These are phyloP conservation scores for Zosterops hypoxanthus DNA, from an alignment of 2,113 vertebrate genomes.

Conservation along the genomic window DNA sequence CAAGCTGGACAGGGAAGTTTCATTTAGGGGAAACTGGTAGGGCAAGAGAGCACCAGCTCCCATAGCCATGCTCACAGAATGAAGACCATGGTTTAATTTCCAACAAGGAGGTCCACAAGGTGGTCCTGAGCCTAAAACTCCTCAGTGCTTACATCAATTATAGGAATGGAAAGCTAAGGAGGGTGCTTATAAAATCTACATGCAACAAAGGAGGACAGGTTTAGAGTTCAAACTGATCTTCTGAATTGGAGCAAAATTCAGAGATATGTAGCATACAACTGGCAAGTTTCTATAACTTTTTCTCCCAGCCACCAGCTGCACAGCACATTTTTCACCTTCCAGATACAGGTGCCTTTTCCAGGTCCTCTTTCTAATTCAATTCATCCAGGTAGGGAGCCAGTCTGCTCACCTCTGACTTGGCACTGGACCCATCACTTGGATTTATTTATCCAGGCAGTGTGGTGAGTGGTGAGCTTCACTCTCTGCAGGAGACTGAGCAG, in stretches of 20 bases:
- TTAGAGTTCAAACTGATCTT: not conserved
- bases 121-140: not conserved
- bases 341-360: not conserved
- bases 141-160: not conserved
- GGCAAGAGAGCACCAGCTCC: not conserved
- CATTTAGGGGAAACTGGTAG: not conserved
- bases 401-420: not conserved
- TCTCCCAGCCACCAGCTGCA: not conserved
- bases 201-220: not conserved
- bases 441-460: not conserved
- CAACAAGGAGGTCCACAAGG: not conserved
- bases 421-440: not conserved
- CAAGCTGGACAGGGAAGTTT: not conserved
- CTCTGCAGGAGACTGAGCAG: not conserved
- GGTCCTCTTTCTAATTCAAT: not conserved
- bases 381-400: not conserved
- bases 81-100: not conserved
- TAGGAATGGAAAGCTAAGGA: not conserved
- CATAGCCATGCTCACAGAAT: not conserved
- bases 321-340: not conserved
- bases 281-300: not conserved
- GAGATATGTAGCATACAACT: not conserved
- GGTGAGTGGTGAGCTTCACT: not conserved
- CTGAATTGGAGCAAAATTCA: not conserved
- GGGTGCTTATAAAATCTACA: not conserved